These are phyloP conservation scores for Pseudococcus longispinus DNA, from an alignment of 2,888 invertebrate species.

Conservation along the genomic window DNA sequence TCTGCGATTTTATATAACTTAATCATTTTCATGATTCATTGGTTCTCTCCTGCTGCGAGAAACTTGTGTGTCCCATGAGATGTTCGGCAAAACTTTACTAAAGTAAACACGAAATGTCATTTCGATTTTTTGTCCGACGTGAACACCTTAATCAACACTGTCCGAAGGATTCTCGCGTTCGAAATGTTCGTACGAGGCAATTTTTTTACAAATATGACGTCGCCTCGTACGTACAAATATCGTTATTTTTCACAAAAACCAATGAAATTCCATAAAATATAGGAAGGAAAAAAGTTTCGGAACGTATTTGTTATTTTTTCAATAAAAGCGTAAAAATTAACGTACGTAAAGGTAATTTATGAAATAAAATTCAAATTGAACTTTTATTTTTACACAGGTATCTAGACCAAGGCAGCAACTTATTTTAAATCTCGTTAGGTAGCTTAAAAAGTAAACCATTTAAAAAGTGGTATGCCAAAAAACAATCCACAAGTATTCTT, in stretches of 20 bases:
- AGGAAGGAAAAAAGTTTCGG: background rate
- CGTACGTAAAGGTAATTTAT: background rate
- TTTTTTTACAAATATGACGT: background rate
- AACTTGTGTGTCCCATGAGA: background rate
- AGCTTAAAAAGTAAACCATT: too few relatives aligned
- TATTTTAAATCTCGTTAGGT: too few relatives aligned
- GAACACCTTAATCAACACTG: slow-evolving; percentile 11
- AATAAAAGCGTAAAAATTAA: background rate
- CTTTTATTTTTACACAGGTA: background rate
- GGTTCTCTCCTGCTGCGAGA: background rate
- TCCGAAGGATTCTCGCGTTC: background rate
- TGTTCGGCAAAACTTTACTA: background rate
- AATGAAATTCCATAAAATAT: background rate
- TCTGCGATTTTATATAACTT: slow-evolving; percentile 19
- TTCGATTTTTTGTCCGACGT: background rate
- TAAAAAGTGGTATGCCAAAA: background rate
- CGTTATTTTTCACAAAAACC: background rate
- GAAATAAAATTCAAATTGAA: too few relatives aligned
- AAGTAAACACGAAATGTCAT: slow-evolving; percentile 13
- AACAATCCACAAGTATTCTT: background rate
- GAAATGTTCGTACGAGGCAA: background rate
- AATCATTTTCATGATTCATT: slow-evolving; percentile 35
- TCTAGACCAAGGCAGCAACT: too few relatives aligned
- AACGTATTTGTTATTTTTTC: background rate
- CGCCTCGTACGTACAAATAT: background rate